These are phyloP conservation scores for Phrixothrix hirtus DNA, from an alignment of 2,888 invertebrate genomes.

Conservation along the genomic window DNA sequence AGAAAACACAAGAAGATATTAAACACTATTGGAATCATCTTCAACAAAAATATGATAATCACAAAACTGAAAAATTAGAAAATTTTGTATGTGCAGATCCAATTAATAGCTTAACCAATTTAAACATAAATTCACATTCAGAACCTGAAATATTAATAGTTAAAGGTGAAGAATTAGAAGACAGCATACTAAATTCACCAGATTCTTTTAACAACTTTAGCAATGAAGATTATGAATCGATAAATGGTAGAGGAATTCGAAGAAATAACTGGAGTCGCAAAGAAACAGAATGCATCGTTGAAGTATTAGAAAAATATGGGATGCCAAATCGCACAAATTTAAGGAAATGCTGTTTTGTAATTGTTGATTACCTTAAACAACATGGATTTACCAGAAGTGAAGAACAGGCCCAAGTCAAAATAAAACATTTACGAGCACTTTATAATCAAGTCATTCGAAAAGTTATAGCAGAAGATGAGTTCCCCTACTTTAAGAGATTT, in stretches of 20 bases:
- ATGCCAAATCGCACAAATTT: slow-evolving; percentile 22
- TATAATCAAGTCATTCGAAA: slow-evolving; percentile 25
- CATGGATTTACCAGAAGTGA: slow-evolving; percentile 25
- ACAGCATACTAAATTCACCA: slow-evolving; percentile 14
- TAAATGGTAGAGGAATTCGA: slow-evolving; percentile 10
- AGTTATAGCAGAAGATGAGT: slow-evolving; percentile 24
- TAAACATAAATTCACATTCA: slow-evolving; percentile 9
- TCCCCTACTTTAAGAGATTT: slow-evolving; percentile 27
- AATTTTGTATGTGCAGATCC: slow-evolving; percentile 22
- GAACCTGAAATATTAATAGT: slow-evolving; percentile 28
- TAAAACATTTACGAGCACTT: slow-evolving; percentile 29
- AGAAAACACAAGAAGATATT: slow-evolving; percentile 20
- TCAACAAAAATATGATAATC: slow-evolving; percentile 20
- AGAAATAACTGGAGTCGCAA: slow-evolving; percentile 29
- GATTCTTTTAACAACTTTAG: slow-evolving; percentile 14
- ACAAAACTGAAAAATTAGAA: slow-evolving; percentile 19
- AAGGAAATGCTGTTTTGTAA: slow-evolving; percentile 20
- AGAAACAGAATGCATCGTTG: slow-evolving; percentile 29
- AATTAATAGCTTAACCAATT: slow-evolving; percentile 13
- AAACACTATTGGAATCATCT: slow-evolving; percentile 24
- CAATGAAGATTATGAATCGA: slow-evolving; percentile 14
- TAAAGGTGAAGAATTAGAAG: slow-evolving; percentile 27
- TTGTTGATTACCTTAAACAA: slow-evolving; percentile 25
- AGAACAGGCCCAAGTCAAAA: slow-evolving; percentile 32
- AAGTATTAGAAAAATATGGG: slow-evolving; percentile 30